These are phyloP conservation scores for Neolamprologus brichardi DNA, from an alignment of 2,113 vertebrate genomes.

Conservation along the genomic window DNA sequence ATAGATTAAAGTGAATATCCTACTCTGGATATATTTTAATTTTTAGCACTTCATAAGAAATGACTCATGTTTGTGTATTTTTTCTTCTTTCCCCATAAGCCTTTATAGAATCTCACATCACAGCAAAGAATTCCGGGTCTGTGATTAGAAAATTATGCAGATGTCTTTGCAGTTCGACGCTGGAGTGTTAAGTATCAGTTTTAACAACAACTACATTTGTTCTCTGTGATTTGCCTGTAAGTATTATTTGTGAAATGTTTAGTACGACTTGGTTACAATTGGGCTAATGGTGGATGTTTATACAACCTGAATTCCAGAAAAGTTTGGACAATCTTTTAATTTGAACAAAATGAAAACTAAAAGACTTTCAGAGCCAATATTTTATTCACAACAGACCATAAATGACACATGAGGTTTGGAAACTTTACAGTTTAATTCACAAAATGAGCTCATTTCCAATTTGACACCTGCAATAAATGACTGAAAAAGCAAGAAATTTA, in stretches of 20 bases:
- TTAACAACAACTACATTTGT: not conserved
- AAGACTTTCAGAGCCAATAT: too few relatives aligned
- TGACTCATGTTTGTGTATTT: not conserved
- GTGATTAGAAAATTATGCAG: not conserved
- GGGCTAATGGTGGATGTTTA: not conserved
- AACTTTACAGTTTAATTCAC: too few relatives aligned
- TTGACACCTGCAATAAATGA: too few relatives aligned
- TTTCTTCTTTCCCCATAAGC: accelerated
- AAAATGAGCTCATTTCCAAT: too few relatives aligned
- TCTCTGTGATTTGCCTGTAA: not conserved
- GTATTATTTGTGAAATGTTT: not conserved
- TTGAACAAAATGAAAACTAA: too few relatives aligned
- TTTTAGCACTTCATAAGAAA: not conserved
- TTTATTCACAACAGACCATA: too few relatives aligned
- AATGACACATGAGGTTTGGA: too few relatives aligned
- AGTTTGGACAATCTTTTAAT: accelerated
- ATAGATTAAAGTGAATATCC: accelerated
- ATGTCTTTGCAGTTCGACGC: accelerated
- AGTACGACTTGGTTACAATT: not conserved
- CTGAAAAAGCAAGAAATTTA: too few relatives aligned
- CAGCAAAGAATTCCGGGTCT: accelerated
- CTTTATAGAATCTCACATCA: accelerated
- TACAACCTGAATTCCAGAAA: not conserved
- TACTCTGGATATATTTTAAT: accelerated
- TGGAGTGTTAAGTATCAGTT: accelerated